Evolutionary conservation across 2,797 vertebrate genomes (phyloP), one percentile per base, ranked within the genome.

Genomic region (Chromis chromis): DNA sequence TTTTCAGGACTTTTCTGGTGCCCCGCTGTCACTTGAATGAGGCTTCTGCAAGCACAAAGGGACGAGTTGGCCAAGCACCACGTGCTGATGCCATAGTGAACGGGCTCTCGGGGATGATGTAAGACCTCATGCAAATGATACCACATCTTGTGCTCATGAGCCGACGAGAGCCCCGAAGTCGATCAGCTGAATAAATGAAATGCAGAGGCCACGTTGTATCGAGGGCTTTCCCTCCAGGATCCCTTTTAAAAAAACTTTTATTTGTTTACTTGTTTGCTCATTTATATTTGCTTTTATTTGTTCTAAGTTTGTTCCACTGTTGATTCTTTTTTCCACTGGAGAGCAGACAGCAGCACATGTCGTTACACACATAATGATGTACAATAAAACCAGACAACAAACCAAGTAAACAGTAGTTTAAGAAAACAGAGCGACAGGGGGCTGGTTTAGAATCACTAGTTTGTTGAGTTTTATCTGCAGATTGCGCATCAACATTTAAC

Each of bases 51-150:
- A 86, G 79, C 89, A 92, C 91, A 93, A 92, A 92, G 90, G 83
- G 86, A 83, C 59, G 16, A 65, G 88, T 82, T 88, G 89, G 91
- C 89, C 76, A 67, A 84, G 83, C 88, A 87, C 88, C 91, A 91
- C 79, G 86, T 89, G 89, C 85, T 91, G 86, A 86, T 87, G 88
- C 89, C 89, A 84, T 25, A 78, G 75, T 74, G 82, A 85, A 65
- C 86, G 33, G 74, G 76, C 84, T 83, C 81, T 84, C 76, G 52
- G 74, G 66, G 87, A 91, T 93, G 91, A 92, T 87, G 88, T 91
- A 90, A 92, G 86, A 83, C 83, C 75, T 86, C 88, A 86, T 90
- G 89, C 84, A 85, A 90, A 90, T 83, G 86, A 89, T 84, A 88
- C 82, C 83, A 86, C 87, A 68, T 85, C 78, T 79, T 72, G 74